Conservation (phyloP, 2,797 vertebrate genomes). For the Okamejei kenojei region DNA sequence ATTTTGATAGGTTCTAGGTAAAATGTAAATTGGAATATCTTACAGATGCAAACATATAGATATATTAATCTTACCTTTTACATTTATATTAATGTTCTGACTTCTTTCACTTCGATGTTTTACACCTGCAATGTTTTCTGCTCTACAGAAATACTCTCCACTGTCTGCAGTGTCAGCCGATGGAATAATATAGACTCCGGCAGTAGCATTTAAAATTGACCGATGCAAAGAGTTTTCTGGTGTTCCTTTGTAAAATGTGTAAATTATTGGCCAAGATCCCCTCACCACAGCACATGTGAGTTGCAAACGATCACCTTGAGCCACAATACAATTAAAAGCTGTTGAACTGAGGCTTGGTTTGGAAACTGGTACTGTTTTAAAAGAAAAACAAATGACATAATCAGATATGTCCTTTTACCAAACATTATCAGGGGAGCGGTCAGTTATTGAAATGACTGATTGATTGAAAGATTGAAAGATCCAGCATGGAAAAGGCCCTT, state of each 20-base stretch:
- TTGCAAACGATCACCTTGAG: neutral
- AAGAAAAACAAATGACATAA: neutral
- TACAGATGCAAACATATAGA: neutral
- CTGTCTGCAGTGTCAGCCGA: neutral
- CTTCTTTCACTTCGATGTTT: neutral
- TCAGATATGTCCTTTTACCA: neutral
- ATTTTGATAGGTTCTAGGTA: neutral
- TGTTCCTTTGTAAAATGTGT: constrained; percentile 6
- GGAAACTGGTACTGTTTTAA: constrained; percentile 21
- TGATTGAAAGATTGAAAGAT: too few relatives aligned
- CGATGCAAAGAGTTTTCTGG: neutral
- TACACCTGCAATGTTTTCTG: neutral
- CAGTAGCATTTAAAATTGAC: neutral
- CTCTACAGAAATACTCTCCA: constrained; percentile 5
- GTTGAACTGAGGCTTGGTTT: neutral
- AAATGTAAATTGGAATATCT: neutral
- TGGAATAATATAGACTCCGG: neutral
- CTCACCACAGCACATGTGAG: neutral
- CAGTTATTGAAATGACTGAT: neutral
- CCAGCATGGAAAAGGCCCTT: too few relatives aligned
- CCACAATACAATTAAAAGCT: neutral
- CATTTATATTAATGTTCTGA: neutral
- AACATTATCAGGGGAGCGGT: neutral
- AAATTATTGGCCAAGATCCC: constrained; percentile 15
- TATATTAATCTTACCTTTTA: neutral